Base-by-base conservation (phyloP, 2,797 vertebrate species). In the Echiichthys vipera region DNA sequence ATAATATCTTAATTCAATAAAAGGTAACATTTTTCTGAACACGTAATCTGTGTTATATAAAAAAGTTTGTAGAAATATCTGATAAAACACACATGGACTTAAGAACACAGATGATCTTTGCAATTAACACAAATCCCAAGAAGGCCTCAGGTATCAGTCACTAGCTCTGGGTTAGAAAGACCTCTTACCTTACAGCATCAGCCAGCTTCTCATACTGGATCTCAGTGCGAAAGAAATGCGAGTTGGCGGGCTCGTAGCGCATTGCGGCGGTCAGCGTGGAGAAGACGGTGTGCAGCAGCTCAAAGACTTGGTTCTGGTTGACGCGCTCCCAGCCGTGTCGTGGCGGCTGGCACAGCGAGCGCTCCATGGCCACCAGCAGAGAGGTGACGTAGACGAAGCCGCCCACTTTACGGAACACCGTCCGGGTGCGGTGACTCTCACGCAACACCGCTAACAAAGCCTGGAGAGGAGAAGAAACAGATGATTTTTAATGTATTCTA, bases 191-290 rank as follows among this genome's bases (percentile, higher is more conserved):
- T 63, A 99, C 95, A 0, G 98, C 98, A 63, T 99, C 97, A 0
- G 98, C 97, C 91, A 99, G 92, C 89, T 99, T 99, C 92, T 99
- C 98, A 7, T 99, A 99, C 91, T 99, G 98, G 92, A 99, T 97
- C 93, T 99, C 98, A 0, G 96, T 98, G 87, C 92, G 96, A 92
- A 99, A 99, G 94, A 99, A 99, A 88, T 99, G 95, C 0, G 98
- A 98, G 93, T 99, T 99, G 93, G 98, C 98, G 0, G 98, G 97
- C 80, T 99, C 98, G 0, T 99, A 98, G 81, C 97, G 97, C 98
- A 99, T 99, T n/a, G 98, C 97, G 11, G 98, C 96, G 0, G 98
- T 98, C 79, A 99, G 84, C 1, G 98, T 99, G 93, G 96, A 96
- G 93, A 99, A 96, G 69, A 99, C 96, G 0, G 97, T 98, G 90